Base-by-base conservation (phyloP, 2,797 vertebrate species). In the Danio kyathit region DNA sequence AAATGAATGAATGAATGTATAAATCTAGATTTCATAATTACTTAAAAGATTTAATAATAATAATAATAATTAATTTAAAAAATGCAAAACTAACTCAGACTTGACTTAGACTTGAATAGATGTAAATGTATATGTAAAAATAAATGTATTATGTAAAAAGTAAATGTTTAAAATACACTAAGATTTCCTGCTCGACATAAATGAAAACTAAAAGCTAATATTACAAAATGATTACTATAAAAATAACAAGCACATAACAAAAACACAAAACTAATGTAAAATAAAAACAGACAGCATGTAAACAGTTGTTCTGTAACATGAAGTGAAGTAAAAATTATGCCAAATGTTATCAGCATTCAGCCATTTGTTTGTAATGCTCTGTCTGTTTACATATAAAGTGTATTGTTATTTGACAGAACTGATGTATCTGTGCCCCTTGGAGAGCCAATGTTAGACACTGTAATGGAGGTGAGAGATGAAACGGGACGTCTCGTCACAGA, bases 381-480 rank as follows among this genome's bases (percentile, higher is more conserved):
- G 7, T 74, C 14, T 61, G 40, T 73, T 80, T 21, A 56, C 7
- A 29, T 19, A 10, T 83, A 48, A 29, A 1, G 29, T 29, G 29
- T 29, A 29, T 12, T 83, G 1, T 65, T 87, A 76, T n/a, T 61
- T 75, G 64, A 66, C 85, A 97, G 96, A 85, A 41, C 0, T 0
- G 88, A 86, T 65, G 87, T 88, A 10, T 75, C 89, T 60, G 44
- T 98, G 67, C 96, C 95, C 38, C 89, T 99, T 29, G 98, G 98
- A 81, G 84, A 87, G 43, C 94, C 96, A 0, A 89, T 99, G 69
- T 92, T 91, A 89, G 97, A 91, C 90, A 99, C 98, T 0, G 76
- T 86, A 66, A 84, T 99, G 83, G 97, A 98, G 88, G 95, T 99
- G 73, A 95, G 95, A 92, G 95, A 96, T 85, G 82, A 91, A 48